A percentile compares a stretch with the other conserved stretches of the same genome.
Evolutionary conservation across 2,888 invertebrate genomes (phyloP).

Genomic region (Watsonalla cultraria): DNA sequence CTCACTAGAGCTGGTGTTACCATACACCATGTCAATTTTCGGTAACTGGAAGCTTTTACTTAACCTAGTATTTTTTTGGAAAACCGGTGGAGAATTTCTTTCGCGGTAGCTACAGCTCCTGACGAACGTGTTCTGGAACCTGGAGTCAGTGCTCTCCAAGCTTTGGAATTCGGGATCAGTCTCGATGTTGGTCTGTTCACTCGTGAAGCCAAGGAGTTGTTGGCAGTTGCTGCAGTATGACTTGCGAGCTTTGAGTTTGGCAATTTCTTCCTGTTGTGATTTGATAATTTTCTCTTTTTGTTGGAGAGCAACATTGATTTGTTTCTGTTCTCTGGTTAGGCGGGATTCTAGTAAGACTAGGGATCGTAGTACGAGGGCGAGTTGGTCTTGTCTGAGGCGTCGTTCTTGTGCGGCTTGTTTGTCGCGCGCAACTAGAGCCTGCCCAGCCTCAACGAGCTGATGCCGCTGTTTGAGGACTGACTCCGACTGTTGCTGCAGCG

Average conservation of each 20-base stretch:
- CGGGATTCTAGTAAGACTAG: conserved; percentile 85
- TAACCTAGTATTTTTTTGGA: conserved; percentile 74
- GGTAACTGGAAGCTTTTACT: conserved; percentile 75
- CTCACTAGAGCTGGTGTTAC: conserved; percentile 74
- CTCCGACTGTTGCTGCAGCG: conserved; percentile 81
- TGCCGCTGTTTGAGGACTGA: conserved; percentile 83
- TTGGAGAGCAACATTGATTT: conserved; percentile 81
- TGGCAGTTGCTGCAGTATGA: conserved; percentile 73
- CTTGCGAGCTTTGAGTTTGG: conserved; percentile 78
- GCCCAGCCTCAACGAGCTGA: conserved; percentile 81
- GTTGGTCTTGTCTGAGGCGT: conserved; percentile 83
- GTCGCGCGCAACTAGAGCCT: conserved; percentile 79
- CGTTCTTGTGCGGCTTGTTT: conserved; percentile 80
- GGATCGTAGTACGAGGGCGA: conserved; percentile 83
- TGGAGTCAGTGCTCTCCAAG: conserved; percentile 72
- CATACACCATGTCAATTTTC: conserved; percentile 64
- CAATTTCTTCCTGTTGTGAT: conserved; percentile 83
- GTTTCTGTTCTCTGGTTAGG: conserved; percentile 84
- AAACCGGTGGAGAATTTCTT: conserved; percentile 69
- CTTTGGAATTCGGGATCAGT: conserved; percentile 76
- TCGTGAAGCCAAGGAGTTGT: conserved; percentile 71
- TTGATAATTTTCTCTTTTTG: conserved; percentile 86
- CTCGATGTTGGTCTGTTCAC: conserved; percentile 75
- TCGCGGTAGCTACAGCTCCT: conserved; percentile 73
- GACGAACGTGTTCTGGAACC: conserved; percentile 70